A percentile compares a stretch with the other conserved stretches of the same genome.
phyloP scores from a whole-genome alignment of 2,797 vertebrate species.

The Pipistrellus pipistrellus region DNA sequence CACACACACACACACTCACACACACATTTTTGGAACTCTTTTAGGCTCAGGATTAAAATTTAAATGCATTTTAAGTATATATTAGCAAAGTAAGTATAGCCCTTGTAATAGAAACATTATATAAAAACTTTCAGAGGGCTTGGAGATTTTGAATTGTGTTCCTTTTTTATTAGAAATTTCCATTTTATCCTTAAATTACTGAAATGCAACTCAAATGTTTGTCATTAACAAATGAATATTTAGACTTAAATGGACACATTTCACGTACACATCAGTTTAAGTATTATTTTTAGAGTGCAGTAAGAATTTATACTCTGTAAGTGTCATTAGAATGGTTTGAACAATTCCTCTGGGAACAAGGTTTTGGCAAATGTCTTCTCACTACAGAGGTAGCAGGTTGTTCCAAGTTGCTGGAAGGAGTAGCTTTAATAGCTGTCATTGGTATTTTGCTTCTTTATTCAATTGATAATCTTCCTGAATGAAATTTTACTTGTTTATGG shows the following conservation, averaged over 20 bases:
- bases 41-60: background rate
- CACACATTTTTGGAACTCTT: background rate
- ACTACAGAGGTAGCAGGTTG: background rate
- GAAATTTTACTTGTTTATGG: background rate
- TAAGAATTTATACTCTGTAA: background rate
- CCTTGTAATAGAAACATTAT: background rate
- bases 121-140: background rate
- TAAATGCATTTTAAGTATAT: conserved; percentile 14
- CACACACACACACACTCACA: background rate
- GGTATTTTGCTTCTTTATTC: background rate
- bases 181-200: background rate
- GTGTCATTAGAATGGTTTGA: background rate
- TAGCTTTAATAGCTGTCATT: background rate
- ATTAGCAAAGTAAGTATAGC: conserved; percentile 8
- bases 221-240: background rate
- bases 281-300: background rate
- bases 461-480: background rate
- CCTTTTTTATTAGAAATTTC: background rate
- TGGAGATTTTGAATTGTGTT: background rate
- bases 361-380: background rate
- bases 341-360: background rate
- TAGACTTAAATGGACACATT: background rate
- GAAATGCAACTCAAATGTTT: background rate
- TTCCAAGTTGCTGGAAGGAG: background rate
- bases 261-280: background rate